phyloP scores from a whole-genome alignment of 2,113 vertebrate genomes.

The Pygoscelis antarcticus region DNA sequence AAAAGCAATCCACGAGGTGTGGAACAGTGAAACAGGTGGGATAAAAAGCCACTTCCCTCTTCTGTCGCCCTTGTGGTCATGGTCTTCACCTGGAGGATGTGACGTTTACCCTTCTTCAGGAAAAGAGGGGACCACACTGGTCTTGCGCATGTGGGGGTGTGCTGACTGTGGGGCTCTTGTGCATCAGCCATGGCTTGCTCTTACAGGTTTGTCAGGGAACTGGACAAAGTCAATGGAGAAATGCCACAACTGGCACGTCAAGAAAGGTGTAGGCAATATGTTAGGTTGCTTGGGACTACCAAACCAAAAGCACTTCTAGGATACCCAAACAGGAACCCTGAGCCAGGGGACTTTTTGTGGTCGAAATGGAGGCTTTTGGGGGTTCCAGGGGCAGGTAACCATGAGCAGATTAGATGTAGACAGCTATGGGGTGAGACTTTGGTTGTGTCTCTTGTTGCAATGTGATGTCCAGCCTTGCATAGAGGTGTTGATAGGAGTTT shows the following conservation, averaged over 20 bases:
- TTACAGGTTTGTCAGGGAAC: neutral
- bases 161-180: neutral
- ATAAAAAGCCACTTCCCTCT: neutral
- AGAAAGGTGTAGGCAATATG: neutral
- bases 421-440: neutral
- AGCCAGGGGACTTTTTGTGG: neutral
- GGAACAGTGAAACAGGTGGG: neutral
- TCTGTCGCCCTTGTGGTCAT: fast-evolving
- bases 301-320: neutral
- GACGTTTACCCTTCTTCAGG: neutral
- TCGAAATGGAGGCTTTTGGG: neutral
- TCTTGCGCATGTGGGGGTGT: neutral
- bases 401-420: neutral
- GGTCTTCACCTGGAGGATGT: neutral
- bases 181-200: neutral
- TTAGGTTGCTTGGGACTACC: neutral
- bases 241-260: neutral
- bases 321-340: neutral
- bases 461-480: neutral
- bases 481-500: neutral
- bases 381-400: neutral
- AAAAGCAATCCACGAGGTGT: neutral
- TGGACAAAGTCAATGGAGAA: neutral
- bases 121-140: neutral
- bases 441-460: neutral